Percentiles rank a stretch among this genome's conserved stretches.
Conservation (phyloP, 2,113 vertebrate species). For the Phalacrocorax pelagicus region DNA sequence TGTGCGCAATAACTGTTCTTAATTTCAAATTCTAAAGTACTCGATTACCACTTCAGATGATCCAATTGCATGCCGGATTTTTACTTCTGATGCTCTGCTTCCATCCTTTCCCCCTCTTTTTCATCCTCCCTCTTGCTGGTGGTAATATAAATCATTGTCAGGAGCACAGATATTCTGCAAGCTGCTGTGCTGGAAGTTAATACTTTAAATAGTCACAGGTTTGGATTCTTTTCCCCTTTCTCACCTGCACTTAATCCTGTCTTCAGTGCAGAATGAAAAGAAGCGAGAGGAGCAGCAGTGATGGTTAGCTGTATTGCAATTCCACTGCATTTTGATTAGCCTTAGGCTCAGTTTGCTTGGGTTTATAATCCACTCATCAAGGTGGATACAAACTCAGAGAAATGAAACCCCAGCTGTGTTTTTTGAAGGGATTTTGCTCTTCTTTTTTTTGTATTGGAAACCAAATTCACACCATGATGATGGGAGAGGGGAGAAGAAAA, state of each 20-base stretch:
- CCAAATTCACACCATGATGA: neutral
- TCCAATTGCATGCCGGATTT: neutral
- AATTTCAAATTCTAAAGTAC: neutral
- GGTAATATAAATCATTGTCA: neutral
- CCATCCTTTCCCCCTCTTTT: neutral
- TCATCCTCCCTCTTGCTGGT: neutral
- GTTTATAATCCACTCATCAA: slow-evolving; percentile 23
- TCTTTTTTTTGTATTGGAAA: neutral
- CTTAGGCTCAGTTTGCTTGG: neutral
- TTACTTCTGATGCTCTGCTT: neutral
- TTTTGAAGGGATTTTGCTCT: neutral
- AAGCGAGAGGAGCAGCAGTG: neutral
- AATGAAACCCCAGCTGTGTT: neutral
- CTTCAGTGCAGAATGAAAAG: slow-evolving; percentile 28
- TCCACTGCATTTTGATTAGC: slow-evolving; percentile 21
- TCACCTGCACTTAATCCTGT: slow-evolving; percentile 23
- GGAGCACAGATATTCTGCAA: neutral
- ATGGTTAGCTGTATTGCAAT: neutral
- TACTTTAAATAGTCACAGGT: slow-evolving; percentile 27
- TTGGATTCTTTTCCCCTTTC: neutral
- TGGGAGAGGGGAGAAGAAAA: neutral
- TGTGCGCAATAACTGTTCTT: neutral
- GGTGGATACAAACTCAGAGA: neutral
- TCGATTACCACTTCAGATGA: neutral
- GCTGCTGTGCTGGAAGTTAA: neutral